Percentiles rank a stretch among this genome's conserved stretches.
phyloP scores from a whole-genome alignment of 2,888 invertebrate genomes.

The Drosophila prostipennis region DNA sequence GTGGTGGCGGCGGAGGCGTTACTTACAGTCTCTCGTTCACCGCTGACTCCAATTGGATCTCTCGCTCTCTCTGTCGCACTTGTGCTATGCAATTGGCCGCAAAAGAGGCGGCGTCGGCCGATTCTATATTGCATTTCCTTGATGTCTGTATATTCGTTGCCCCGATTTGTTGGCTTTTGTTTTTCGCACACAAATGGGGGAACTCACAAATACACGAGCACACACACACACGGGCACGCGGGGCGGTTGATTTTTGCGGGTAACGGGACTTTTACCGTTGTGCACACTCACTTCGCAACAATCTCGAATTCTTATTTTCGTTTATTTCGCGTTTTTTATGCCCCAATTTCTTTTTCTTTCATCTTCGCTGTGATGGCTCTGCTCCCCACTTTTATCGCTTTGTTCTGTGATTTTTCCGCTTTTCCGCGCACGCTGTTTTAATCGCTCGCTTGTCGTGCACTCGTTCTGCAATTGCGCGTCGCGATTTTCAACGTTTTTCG shows the following conservation, averaged over 20 bases:
- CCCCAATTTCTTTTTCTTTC: conserved; percentile 72
- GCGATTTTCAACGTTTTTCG: conserved; percentile 64
- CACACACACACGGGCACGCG: conserved; percentile 42
- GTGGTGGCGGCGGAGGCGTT: conserved; percentile 21
- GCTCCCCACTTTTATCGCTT: conserved; percentile 31
- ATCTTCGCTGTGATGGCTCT: conserved; percentile 63
- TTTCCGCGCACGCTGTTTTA: conserved; percentile 32
- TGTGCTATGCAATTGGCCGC: conserved; percentile 31
- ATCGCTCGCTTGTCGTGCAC: conserved; percentile 18
- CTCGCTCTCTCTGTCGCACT: conserved; percentile 15
- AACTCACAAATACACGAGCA: conserved; percentile 10
- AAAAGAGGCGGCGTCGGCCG: conserved; percentile 40
- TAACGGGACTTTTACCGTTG: conserved; percentile 31
- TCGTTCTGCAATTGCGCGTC: conserved; percentile 49
- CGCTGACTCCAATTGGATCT: conserved; percentile 42
- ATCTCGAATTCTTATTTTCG: conserved; percentile 37
- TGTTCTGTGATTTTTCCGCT: conserved; percentile 18
- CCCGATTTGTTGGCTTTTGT: conserved; percentile 69
- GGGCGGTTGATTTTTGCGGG: conserved; percentile 25
- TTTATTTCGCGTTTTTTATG: conserved; percentile 56
- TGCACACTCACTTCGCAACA: conserved; percentile 49
- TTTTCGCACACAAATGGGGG: conserved; percentile 47
- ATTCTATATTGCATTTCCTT: conserved; percentile 71
- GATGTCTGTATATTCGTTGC: conserved; percentile 49
- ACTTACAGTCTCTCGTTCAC: conserved; percentile 57